Base-by-base conservation (phyloP, 2,888 invertebrate species). In the Chrysolina oricalcia region DNA sequence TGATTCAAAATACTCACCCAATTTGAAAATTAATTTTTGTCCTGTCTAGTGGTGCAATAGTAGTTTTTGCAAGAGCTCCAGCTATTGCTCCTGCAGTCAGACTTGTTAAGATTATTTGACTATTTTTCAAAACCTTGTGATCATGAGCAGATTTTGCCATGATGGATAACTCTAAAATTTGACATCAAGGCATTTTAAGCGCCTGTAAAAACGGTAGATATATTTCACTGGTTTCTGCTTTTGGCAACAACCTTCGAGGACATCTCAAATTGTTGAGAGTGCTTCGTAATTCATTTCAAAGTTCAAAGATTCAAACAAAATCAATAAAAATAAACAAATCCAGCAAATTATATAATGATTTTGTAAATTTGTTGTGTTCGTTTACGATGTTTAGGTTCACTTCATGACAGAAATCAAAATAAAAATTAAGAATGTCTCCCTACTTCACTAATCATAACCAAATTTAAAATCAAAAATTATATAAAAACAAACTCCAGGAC, bases 11-110 rank as follows among this genome's bases (percentile, higher is more conserved):
- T 40, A 80, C 80, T 79, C 88, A 93, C 91, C 93, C 93, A 85
- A 94, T 94, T 92, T 99, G 99, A 88, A 99, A 99, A 90, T 97
- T 98, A 82, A 99, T 99, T 92, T 99, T 99, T 79, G 98, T 96
- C 77, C 99, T 91, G 90, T 99, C 99, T 70, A 99, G 90, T 0
- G 99, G 99, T 1, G 99, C 99, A 82, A 99, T 99, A 64, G 93
- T 93, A 0, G 99, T 97, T 90, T 99, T 99, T 35, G 99, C 99
- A 75, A 96, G 83, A 3, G 97, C 98, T 21, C 99, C 99, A 40
- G 99, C 99, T 21, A 94, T 89, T 0, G 98, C 99, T 43, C 99
- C 99, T 0, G 98, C 94, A 67, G 94, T 89, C 81, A 99, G 91
- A 83, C 98, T 98, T 74, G 97, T 95, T 80, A 94, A 85, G 71